Percentiles rank a stretch among this genome's conserved stretches.
Evolutionary conservation across 2,797 vertebrate species (phyloP).

Genomic region (Rhodeus uyekii): DNA sequence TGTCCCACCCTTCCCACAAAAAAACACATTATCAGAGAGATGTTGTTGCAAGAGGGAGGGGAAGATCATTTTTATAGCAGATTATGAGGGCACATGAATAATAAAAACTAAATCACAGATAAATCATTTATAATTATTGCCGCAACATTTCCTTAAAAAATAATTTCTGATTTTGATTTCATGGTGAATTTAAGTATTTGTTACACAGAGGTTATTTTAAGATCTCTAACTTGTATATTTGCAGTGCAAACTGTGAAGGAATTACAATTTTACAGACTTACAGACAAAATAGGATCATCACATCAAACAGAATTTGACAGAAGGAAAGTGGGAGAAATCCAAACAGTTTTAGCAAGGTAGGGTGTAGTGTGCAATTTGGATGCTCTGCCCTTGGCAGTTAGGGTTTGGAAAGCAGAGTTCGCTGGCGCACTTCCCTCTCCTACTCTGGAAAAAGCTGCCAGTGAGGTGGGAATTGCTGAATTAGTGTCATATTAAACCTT

Average conservation of each 20-base stretch:
- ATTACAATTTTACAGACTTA: not conserved
- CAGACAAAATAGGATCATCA: slow-evolving; percentile 24
- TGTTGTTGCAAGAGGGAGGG: too few species aligned
- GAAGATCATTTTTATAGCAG: too few species aligned
- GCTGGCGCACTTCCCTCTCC: slow-evolving; percentile 55
- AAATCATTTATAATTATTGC: too few species aligned
- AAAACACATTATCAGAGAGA: too few species aligned
- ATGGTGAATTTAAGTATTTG: not conserved
- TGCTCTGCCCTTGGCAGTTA: not conserved
- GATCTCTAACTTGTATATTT: not conserved
- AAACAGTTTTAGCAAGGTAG: not conserved
- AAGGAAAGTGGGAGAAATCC: not conserved
- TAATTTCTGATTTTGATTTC: not conserved
- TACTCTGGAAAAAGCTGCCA: slow-evolving; percentile 58
- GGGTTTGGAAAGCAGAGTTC: slow-evolving; percentile 16
- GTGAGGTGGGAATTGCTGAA: slow-evolving; percentile 63
- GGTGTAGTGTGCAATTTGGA: not conserved
- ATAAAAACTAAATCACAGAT: too few species aligned
- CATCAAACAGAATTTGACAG: slow-evolving; percentile 21
- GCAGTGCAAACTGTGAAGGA: not conserved
- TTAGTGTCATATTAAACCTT: slow-evolving; percentile 69
- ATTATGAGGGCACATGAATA: too few species aligned
- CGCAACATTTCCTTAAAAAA: not conserved
- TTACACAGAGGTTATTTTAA: not conserved
- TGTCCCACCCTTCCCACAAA: too few species aligned